phyloP scores from a whole-genome alignment of 2,113 vertebrate species.

The Xiphophorus couchianus region DNA sequence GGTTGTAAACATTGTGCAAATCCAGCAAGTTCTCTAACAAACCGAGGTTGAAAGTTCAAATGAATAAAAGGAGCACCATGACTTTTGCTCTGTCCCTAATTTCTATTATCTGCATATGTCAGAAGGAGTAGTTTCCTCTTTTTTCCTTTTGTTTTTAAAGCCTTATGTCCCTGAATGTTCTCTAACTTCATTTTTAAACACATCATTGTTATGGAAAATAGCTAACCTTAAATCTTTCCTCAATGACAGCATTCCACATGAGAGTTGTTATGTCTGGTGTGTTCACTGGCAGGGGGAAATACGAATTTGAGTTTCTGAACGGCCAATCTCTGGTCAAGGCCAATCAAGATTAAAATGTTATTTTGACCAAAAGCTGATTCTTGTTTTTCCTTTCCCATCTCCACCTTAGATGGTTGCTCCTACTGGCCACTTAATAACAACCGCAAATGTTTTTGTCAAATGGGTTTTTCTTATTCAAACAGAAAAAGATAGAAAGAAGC shows the following conservation, averaged over 20 bases:
- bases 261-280: not conserved
- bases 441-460: not conserved
- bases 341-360: no score
- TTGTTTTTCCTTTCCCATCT: no score
- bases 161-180: not conserved
- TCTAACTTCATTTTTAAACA: not conserved
- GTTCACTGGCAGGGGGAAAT: no score
- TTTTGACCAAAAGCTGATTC: no score
- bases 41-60: no score
- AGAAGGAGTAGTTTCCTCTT: not conserved
- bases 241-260: not conserved
- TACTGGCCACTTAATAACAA: not conserved
- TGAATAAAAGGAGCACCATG: no score
- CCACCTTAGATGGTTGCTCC: no score
- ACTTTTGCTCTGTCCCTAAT: no score
- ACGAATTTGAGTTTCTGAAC: not conserved
- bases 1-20: no score
- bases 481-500: constrained; percentile 13
- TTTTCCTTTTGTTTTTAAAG: not conserved
- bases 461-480: not conserved
- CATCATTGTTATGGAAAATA: not conserved
- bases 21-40: no score
- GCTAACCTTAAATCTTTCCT: not conserved
- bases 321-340: no score
- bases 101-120: no score